phyloP scores from a whole-genome alignment of 1,140 invertebrate species.

The Branchinecta lindahli region DNA sequence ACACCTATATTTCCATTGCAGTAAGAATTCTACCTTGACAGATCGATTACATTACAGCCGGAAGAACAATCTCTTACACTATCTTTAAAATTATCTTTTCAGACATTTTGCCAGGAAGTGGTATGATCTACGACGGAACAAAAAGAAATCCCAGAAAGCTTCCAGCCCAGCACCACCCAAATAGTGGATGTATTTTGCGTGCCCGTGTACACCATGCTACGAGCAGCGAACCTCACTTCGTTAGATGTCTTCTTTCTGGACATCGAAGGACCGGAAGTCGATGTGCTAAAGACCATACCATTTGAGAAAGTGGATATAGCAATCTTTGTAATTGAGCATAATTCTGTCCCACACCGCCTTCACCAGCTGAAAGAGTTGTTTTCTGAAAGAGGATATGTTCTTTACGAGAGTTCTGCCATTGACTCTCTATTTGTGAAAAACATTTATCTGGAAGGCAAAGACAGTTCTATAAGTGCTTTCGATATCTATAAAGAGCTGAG shows the following conservation, averaged over 20 bases:
- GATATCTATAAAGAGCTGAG: too few species aligned
- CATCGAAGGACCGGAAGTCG: neutral
- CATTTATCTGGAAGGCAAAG: neutral
- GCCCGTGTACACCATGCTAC: conserved; percentile 1
- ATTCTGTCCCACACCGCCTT: neutral
- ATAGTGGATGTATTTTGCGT: conserved; percentile 4
- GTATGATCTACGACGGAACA: neutral
- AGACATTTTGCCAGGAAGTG: neutral
- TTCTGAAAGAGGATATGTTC: neutral
- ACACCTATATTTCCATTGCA: too few species aligned
- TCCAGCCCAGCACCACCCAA: neutral
- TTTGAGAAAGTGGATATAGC: conserved; percentile 1
- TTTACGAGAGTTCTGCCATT: neutral
- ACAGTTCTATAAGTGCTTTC: too few species aligned
- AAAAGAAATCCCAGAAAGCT: conserved; percentile 4
- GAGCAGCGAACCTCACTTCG: neutral
- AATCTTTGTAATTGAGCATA: neutral
- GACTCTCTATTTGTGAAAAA: conserved; percentile 1
- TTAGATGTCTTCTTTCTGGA: neutral
- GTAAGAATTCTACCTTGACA: too few species aligned
- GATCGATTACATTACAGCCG: too few species aligned
- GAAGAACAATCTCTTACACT: too few species aligned
- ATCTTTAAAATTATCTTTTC: too few species aligned
- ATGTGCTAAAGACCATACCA: neutral
- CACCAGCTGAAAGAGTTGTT: neutral